Conservation (phyloP, 2,888 invertebrate species). For the Hylaea fasciaria region DNA sequence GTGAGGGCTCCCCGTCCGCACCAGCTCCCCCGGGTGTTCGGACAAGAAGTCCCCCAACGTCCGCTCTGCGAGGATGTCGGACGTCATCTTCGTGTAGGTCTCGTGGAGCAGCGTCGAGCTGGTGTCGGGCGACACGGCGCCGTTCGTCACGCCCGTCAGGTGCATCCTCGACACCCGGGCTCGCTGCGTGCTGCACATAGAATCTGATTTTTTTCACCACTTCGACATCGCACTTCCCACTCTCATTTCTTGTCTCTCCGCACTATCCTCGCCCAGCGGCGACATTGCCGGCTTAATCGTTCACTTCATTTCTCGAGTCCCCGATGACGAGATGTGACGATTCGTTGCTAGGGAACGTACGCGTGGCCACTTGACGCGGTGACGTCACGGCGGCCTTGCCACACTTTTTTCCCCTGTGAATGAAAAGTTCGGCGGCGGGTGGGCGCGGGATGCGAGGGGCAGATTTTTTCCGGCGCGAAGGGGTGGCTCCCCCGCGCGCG, state of each 20-base stretch:
- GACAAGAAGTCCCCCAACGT: conserved; percentile 94
- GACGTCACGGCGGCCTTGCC: conserved; percentile 85
- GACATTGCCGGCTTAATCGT: conserved; percentile 51
- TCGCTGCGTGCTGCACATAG: conserved; percentile 83
- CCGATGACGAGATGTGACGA: conserved; percentile 57
- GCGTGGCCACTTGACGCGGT: conserved; percentile 81
- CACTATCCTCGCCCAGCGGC: conserved; percentile 53
- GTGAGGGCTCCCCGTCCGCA: conserved; percentile 96
- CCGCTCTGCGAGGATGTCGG: conserved; percentile 94
- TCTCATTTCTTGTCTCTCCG: conserved; percentile 54
- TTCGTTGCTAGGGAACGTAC: conserved; percentile 82
- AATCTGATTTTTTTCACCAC: conserved; percentile 58
- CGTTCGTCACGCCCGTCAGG: conserved; percentile 80
- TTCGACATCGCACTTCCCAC: conserved; percentile 72
- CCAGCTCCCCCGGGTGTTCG: conserved; percentile 96
- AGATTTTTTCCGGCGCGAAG: conserved; percentile 79
- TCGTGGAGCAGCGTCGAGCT: conserved; percentile 90
- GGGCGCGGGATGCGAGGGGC: conserved; percentile 79
- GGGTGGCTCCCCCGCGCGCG: conserved; percentile 79
- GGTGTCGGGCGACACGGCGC: conserved; percentile 88
- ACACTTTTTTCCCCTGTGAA: conserved; percentile 86
- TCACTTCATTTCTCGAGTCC: conserved; percentile 43
- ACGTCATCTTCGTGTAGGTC: conserved; percentile 95
- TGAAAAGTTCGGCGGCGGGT: conserved; percentile 86
- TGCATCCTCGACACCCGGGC: conserved; percentile 82